Evolutionary conservation across 2,888 invertebrate genomes (phyloP).

Genomic region (Empis livida): DNA sequence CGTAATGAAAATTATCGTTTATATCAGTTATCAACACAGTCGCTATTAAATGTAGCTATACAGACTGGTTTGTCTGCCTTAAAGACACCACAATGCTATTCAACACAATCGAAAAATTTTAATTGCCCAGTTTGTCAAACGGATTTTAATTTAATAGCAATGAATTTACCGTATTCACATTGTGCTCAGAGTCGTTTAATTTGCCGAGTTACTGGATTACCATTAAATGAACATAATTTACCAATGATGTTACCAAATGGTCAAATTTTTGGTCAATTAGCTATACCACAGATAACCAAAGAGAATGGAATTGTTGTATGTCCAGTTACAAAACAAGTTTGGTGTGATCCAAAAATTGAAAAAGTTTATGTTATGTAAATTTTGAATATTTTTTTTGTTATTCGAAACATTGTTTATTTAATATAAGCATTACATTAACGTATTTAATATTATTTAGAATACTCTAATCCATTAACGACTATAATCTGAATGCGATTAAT

Average conservation of each 20-base stretch:
- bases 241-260: constrained; percentile 99
- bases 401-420: no score
- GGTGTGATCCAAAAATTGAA: constrained; percentile 80
- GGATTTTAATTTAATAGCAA: constrained; percentile 75
- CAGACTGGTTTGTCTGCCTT: constrained; percentile 90
- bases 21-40: constrained; percentile 83
- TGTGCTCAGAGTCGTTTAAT: constrained; percentile 91
- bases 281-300: constrained; percentile 83
- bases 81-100: constrained; percentile 84
- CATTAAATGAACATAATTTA: constrained; percentile 94
- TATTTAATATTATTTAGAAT: no score
- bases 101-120: constrained; percentile 55
- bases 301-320: constrained; percentile 88
- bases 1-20: constrained; percentile 86
- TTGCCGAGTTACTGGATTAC: constrained; percentile 78
- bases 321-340: constrained; percentile 87
- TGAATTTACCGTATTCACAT: constrained; percentile 83
- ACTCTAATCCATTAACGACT: no score
- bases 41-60: constrained; percentile 81
- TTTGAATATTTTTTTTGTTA: no score
- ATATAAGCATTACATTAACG: no score
- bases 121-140: constrained; percentile 90
- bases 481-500: no score
- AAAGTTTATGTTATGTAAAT: constrained; percentile 94
- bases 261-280: constrained; percentile 89